A percentile compares a stretch with the other conserved stretches of the same genome.
Conservation (phyloP, 2,888 invertebrate genomes). For the Euphydryas editha region DNA sequence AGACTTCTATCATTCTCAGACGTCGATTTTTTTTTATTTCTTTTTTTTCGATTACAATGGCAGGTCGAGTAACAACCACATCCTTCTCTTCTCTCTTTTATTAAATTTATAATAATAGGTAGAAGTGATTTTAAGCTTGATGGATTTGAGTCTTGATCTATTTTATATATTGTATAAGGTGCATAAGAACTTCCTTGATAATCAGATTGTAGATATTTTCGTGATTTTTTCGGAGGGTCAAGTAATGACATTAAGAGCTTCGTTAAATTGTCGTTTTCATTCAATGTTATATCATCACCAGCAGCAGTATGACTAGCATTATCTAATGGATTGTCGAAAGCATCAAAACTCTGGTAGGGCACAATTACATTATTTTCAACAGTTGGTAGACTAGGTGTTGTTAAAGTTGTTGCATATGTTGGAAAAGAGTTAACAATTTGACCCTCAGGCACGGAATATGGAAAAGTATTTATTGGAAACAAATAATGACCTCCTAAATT, state of each 20-base stretch:
- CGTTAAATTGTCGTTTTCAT: slow-evolving; percentile 40
- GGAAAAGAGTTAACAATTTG: slow-evolving; percentile 21
- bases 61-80: slow-evolving; percentile 50
- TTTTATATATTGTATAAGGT: slow-evolving; percentile 13
- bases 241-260: slow-evolving; percentile 33
- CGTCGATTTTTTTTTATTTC: slow-evolving; percentile 22
- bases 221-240: slow-evolving; percentile 32
- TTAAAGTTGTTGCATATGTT: slow-evolving; percentile 21
- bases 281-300: slow-evolving; percentile 19
- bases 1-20: slow-evolving; percentile 51
- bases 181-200: slow-evolving; percentile 12
- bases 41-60: slow-evolving; percentile 39
- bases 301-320: slow-evolving; percentile 12
- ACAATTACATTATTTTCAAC: slow-evolving; percentile 17
- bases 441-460: slow-evolving; percentile 21
- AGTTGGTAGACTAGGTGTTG: slow-evolving; percentile 39
- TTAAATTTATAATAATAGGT: slow-evolving; percentile 65
- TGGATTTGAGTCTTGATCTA: slow-evolving; percentile 50
- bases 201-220: slow-evolving; percentile 36
- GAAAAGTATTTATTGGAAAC: slow-evolving; percentile 14
- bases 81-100: slow-evolving; percentile 59
- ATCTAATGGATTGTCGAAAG: slow-evolving; percentile 21
- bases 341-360: slow-evolving; percentile 41
- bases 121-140: slow-evolving; percentile 62
- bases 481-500: slow-evolving; percentile 25